These are phyloP conservation scores for Oceanodroma tethys DNA, from an alignment of 2,113 vertebrate species.

Conservation along the genomic window DNA sequence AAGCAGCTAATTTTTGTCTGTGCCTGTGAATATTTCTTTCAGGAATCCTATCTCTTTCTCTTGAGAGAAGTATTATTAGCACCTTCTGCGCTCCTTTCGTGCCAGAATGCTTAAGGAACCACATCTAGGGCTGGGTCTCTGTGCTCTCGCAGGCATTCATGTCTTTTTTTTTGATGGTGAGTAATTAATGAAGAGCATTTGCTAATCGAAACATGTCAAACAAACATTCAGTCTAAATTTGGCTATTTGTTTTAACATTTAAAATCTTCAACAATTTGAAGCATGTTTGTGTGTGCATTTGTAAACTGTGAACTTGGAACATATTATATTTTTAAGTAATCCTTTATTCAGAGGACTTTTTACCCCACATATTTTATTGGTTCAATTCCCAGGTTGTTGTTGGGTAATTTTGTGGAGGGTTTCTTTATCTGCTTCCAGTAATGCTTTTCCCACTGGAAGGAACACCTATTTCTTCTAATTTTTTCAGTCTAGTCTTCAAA, in stretches of 20 bases:
- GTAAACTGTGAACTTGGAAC: background rate
- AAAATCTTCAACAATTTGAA: background rate
- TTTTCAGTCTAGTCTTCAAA: background rate
- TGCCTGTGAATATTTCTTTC: conserved; percentile 28
- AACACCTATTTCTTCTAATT: background rate
- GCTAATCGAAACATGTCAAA: background rate
- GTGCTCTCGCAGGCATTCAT: background rate
- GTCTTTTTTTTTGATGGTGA: background rate
- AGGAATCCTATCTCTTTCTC: conserved; percentile 9
- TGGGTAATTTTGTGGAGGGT: background rate
- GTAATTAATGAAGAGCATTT: background rate
- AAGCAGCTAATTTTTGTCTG: conserved; percentile 32
- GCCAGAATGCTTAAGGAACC: background rate
- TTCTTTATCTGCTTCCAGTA: background rate
- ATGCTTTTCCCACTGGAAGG: background rate
- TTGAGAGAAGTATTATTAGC: conserved; percentile 27
- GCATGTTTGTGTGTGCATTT: background rate
- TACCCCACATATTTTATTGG: background rate
- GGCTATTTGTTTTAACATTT: background rate
- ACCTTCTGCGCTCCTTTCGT: background rate
- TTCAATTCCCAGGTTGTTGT: background rate
- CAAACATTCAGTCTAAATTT: background rate
- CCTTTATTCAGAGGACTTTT: background rate
- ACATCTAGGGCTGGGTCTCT: background rate
- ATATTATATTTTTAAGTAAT: background rate